phyloP scores from a whole-genome alignment of 2,113 vertebrate species.

The Irena cyanogastra region DNA sequence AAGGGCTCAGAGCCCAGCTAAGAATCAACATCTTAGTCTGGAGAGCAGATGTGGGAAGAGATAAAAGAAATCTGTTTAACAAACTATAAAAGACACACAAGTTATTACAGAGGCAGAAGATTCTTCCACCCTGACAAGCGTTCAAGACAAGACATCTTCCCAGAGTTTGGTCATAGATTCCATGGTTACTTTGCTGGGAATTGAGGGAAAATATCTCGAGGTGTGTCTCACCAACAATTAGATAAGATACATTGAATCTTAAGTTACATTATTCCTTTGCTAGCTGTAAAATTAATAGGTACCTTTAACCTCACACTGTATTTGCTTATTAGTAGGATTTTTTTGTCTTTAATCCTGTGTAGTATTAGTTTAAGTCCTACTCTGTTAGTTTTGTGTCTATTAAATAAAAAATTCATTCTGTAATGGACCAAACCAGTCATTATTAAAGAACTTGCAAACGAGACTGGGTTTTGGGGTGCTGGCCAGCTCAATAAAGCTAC shows the following conservation, averaged over 20 bases:
- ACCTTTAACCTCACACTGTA: not conserved
- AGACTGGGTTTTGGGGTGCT: not conserved
- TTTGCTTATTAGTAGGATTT: not conserved
- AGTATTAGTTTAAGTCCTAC: not conserved
- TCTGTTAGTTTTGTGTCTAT: not conserved
- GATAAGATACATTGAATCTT: not conserved
- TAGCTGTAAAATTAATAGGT: not conserved
- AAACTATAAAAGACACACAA: not conserved
- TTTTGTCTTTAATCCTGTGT: not conserved
- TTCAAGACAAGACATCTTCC: not conserved
- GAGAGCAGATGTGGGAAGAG: not conserved
- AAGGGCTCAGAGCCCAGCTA: not conserved
- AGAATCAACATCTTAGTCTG: not conserved
- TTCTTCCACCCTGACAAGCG: not conserved
- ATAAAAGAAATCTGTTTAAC: not conserved
- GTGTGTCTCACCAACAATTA: not conserved
- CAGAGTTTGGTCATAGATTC: accelerated
- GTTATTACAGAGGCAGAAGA: not conserved
- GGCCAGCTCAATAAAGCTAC: not conserved
- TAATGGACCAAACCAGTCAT: not conserved
- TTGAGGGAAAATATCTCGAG: not conserved
- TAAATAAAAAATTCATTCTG: not conserved
- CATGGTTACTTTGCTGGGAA: not conserved
- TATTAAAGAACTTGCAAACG: not conserved
- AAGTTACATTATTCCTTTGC: too few species aligned